Percentiles rank a stretch among this genome's conserved stretches.
These are phyloP conservation scores for Diaperis boleti DNA, from an alignment of 2,888 invertebrate species.

Conservation along the genomic window DNA sequence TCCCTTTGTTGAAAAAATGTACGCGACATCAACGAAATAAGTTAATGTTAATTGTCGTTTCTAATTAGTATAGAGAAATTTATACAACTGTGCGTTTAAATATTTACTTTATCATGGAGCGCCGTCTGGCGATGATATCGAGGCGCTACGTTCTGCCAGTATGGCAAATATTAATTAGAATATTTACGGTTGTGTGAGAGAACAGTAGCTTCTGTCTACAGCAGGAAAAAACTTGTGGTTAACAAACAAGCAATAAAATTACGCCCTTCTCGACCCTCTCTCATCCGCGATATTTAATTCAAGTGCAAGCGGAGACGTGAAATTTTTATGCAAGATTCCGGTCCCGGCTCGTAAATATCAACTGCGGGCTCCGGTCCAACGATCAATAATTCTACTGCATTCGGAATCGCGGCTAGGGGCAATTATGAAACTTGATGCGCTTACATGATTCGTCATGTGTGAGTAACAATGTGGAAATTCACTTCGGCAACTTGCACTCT, in stretches of 20 bases:
- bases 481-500: slow-evolving; percentile 29
- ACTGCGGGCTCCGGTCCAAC: slow-evolving; percentile 36
- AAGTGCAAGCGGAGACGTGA: slow-evolving; percentile 17
- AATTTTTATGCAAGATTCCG: slow-evolving; percentile 35
- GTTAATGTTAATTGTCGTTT: background rate
- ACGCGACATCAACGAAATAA: background rate
- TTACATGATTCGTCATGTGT: slow-evolving; percentile 37
- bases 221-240: too few relatives aligned
- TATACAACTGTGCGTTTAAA: slow-evolving; percentile 3
- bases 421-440: slow-evolving; percentile 39
- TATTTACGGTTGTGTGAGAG: too few relatives aligned
- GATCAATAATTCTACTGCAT: slow-evolving; percentile 38
- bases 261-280: too few relatives aligned
- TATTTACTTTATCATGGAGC: slow-evolving; percentile 5
- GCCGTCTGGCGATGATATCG: background rate
- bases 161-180: too few relatives aligned
- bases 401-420: slow-evolving; percentile 31
- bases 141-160: too few relatives aligned
- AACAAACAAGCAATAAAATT: too few relatives aligned
- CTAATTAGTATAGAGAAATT: slow-evolving; percentile 7
- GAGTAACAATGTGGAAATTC: slow-evolving; percentile 35
- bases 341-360: slow-evolving; percentile 34
- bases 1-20: slow-evolving; percentile 23
- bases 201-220: too few relatives aligned
- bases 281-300: slow-evolving; percentile 7